These are phyloP conservation scores for Macrostomum cliftonense DNA, from an alignment of 2,888 invertebrate species.

Conservation along the genomic window DNA sequence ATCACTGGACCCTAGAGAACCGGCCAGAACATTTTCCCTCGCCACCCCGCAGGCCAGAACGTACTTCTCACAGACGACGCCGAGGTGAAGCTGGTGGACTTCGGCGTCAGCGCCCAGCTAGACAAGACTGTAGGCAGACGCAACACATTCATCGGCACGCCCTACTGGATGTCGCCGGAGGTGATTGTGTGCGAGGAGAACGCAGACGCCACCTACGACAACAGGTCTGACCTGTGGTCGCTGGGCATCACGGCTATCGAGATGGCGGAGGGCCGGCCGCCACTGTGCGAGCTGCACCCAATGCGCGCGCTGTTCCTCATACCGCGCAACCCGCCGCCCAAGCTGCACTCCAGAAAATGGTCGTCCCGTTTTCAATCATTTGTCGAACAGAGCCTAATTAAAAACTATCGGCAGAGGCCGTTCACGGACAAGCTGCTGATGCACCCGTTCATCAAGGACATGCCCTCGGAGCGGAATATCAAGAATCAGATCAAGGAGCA, in stretches of 20 bases:
- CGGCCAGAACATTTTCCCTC: too few species aligned
- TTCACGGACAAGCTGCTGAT: conserved; percentile 91
- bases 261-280: conserved; percentile 97
- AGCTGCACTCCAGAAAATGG: conserved; percentile 49
- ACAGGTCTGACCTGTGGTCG: conserved; percentile 50
- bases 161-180: conserved; percentile 76
- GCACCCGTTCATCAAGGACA: conserved; percentile 92
- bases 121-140: conserved; percentile 94
- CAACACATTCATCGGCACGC: conserved; percentile 85
- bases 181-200: conserved; percentile 99
- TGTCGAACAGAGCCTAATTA: conserved; percentile 90
- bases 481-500: conserved; percentile 96
- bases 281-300: conserved; percentile 94
- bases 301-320: conserved; percentile 97
- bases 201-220: conserved; percentile 97
- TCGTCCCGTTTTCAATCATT: conserved; percentile 78
- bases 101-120: conserved; percentile 94
- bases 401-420: conserved; percentile 80
- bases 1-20: too few species aligned
- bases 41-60: conserved; percentile 51
- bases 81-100: conserved; percentile 97
- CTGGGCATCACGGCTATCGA: conserved; percentile 84
- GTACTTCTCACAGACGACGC: conserved; percentile 97
- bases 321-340: conserved; percentile 88
- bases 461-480: conserved; percentile 92